A percentile compares a stretch with the other conserved stretches of the same genome.
These are phyloP conservation scores for Rhagonycha lutea DNA, from an alignment of 2,888 invertebrate species.

Conservation along the genomic window DNA sequence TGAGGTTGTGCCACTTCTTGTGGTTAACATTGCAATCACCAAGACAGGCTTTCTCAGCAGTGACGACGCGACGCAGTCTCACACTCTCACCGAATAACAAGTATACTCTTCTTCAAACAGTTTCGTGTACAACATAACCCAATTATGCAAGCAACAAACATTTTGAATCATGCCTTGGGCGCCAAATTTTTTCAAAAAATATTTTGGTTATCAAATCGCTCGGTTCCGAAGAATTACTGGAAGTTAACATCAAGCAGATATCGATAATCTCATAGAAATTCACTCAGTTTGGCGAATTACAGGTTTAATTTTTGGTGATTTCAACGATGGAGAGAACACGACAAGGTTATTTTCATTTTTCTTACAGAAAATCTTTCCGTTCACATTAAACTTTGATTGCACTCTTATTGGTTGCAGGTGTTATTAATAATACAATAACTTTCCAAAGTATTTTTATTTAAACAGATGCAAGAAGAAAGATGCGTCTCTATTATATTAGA, in stretches of 20 bases:
- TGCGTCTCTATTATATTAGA: neutral
- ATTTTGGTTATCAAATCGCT: neutral
- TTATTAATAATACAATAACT: neutral
- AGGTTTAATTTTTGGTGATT: neutral
- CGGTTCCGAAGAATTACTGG: too few species aligned
- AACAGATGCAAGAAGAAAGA: neutral
- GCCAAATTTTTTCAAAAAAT: neutral
- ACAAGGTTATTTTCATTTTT: neutral
- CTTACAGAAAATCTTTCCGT: neutral
- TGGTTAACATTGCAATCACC: slow-evolving; percentile 44
- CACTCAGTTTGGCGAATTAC: too few species aligned
- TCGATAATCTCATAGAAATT: too few species aligned
- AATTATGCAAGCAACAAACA: slow-evolving; percentile 7
- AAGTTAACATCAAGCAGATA: too few species aligned
- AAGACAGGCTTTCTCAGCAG: slow-evolving; percentile 41
- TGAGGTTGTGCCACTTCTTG: slow-evolving; percentile 43
- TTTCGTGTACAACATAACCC: slow-evolving; percentile 7
- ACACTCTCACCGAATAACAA: slow-evolving; percentile 40
- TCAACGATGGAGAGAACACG: neutral
- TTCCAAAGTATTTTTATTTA: neutral
- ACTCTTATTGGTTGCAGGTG: neutral
- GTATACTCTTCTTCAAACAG: slow-evolving; percentile 32
- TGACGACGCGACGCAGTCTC: slow-evolving; percentile 43
- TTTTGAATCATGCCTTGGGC: neutral
- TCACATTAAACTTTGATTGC: neutral